These are phyloP conservation scores for Thyatira batis DNA, from an alignment of 2,888 invertebrate genomes.

Conservation along the genomic window DNA sequence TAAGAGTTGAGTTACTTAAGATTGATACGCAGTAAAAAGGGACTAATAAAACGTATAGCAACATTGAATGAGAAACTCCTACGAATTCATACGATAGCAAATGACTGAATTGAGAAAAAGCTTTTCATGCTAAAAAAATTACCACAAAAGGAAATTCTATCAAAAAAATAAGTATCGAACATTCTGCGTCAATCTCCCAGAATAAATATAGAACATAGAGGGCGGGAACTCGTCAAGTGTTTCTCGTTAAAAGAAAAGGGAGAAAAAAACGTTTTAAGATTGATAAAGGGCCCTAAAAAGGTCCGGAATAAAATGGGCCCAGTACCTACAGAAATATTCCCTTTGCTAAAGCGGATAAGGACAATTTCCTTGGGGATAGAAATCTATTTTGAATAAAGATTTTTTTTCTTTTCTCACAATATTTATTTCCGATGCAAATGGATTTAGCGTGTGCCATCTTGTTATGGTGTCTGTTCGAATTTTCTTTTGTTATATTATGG, in stretches of 20 bases:
- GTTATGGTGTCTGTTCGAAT: not conserved
- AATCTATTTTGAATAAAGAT: constrained; percentile 12
- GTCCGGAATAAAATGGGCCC: constrained; percentile 17
- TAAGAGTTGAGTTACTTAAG: too few species aligned
- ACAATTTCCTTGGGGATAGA: constrained; percentile 10
- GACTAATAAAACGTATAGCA: not conserved
- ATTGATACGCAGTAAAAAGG: too few species aligned
- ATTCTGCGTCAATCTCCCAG: constrained; percentile 16
- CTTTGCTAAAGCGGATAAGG: constrained; percentile 6
- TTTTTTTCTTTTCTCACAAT: constrained; percentile 1
- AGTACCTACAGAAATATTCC: constrained; percentile 18
- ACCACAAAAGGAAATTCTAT: not conserved
- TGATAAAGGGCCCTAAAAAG: constrained; percentile 56
- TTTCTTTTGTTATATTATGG: constrained; percentile 1
- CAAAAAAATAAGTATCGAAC: constrained; percentile 5
- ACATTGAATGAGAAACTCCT: not conserved
- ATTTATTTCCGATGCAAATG: constrained; percentile 6
- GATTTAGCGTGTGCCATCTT: constrained; percentile 4
- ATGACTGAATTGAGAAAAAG: not conserved
- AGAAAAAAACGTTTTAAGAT: constrained; percentile 46
- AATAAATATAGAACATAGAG: constrained; percentile 8
- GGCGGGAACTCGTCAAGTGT: constrained; percentile 41
- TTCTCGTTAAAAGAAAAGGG: constrained; percentile 54
- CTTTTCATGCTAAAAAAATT: not conserved
- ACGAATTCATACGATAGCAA: not conserved